Evolutionary conservation across 2,797 vertebrate species (phyloP), one percentile per base, ranked within the genome.

Genomic region (Xenopus petersii): DNA sequence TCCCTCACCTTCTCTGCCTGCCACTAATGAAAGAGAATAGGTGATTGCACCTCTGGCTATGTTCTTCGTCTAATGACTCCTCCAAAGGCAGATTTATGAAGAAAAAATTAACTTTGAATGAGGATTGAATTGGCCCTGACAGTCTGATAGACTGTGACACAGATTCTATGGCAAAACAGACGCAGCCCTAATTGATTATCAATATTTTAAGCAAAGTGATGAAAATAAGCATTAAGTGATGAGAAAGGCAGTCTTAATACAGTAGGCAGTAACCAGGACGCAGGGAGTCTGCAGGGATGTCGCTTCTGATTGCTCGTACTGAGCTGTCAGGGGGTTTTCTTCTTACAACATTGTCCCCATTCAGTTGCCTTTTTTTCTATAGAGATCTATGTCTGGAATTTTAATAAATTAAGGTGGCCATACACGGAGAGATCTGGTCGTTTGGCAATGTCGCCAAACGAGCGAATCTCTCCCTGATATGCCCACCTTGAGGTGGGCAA

Each of bases 181-280:
- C 95, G 93, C 95, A 93, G 92, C 86, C 87, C 91, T 99, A 98
- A 98, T 97, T 98, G 96, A 97, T 98, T 95, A 98, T 98, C 96
- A 98, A 98, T 98, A 98, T 98, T 98, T 98, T 95, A 98, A 95
- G 94, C 94, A 94, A 96, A 97, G 94, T 93, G 94, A 95, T 96
- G 94, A 98, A 96, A 98, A 97, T 95, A 93, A 96, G 94, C 93
- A 96, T 97, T 96, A 96, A 94, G 94, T 94, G 94, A 95, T 92
- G 92, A 91, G 93, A 92, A 91, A 90, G 90, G 89, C 88, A 86
- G 90, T 91, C 92, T 93, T 92, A 92, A 93, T 93, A 89, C 86
- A 88, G 90, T 26, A 88, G 88, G 89, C 90, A 90, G 89, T 81
- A 86, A 83, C 84, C 79, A 16, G 88, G 84, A 88, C 64, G 60